A percentile compares a stretch with the other conserved stretches of the same genome.
Conservation (phyloP, 2,113 vertebrate species). For the Ascaphus truei region DNA sequence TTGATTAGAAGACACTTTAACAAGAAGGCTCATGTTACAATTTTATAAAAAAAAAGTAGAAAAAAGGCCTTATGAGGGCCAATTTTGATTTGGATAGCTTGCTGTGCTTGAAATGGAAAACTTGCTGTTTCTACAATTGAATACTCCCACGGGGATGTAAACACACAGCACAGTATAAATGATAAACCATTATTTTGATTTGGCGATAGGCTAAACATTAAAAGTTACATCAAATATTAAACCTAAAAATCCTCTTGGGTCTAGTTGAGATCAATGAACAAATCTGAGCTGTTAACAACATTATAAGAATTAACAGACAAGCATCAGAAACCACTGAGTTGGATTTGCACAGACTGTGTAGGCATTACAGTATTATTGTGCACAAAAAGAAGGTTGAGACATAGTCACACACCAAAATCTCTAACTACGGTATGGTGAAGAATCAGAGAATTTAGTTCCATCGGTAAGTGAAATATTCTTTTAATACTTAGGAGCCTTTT, state of each 20-base stretch:
- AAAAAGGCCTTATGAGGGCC: not conserved
- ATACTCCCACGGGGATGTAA: not conserved
- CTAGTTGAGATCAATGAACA: constrained; percentile 9
- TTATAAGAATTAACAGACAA: constrained; percentile 10
- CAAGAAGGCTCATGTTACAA: constrained; percentile 29
- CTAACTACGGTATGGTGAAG: too few relatives aligned
- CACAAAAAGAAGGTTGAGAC: too few relatives aligned
- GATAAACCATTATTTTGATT: not conserved
- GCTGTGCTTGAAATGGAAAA: constrained; percentile 25
- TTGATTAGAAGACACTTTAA: constrained; percentile 23
- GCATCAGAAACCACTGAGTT: not conserved
- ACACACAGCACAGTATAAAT: constrained; percentile 27
- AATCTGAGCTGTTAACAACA: constrained; percentile 13
- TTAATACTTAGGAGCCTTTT: too few relatives aligned
- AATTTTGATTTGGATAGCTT: not conserved
- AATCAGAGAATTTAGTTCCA: too few relatives aligned
- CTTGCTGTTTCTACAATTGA: constrained; percentile 11
- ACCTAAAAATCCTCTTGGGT: not conserved
- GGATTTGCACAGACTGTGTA: not conserved
- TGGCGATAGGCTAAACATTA: constrained; percentile 24
- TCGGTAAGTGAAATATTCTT: too few relatives aligned
- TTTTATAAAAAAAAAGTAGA: constrained; percentile 16
- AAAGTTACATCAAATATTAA: constrained; percentile 32
- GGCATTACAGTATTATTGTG: too few relatives aligned
- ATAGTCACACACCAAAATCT: too few relatives aligned